phyloP scores from a whole-genome alignment of 2,888 invertebrate species.

The Teinopalpus imperialis region DNA sequence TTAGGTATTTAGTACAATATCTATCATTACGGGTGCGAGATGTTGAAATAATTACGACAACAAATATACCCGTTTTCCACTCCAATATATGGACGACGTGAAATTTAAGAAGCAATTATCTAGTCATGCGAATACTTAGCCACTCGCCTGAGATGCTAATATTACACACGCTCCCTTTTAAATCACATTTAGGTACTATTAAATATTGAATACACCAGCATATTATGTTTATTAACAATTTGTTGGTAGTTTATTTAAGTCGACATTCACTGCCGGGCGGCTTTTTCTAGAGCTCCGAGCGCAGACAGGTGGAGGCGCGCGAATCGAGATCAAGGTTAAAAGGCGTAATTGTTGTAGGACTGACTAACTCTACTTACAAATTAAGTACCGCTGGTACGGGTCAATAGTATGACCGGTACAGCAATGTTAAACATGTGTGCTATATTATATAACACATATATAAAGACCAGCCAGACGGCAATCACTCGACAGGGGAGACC shows the following conservation, averaged over 20 bases:
- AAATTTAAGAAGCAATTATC: conserved; percentile 10
- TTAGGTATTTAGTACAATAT: no score
- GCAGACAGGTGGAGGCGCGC: conserved; percentile 53
- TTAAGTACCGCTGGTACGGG: conserved; percentile 35
- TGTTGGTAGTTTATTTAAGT: conserved; percentile 12
- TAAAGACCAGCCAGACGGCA: no score
- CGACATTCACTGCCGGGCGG: conserved; percentile 27
- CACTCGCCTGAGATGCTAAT: conserved; percentile 1
- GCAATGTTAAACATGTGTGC: background rate
- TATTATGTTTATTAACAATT: conserved; percentile 17
- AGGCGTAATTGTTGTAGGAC: conserved; percentile 58
- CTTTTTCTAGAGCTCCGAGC: conserved; percentile 40
- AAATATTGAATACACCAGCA: conserved; percentile 4
- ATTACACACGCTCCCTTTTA: conserved; percentile 21
- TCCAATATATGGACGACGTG: conserved; percentile 1
- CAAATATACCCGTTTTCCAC: no score
- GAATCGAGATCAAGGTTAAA: conserved; percentile 69
- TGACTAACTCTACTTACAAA: conserved; percentile 56
- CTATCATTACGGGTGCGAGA: no score
- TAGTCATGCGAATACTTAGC: conserved; percentile 3
- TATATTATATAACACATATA: no score
- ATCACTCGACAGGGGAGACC: no score
- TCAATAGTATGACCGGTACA: conserved; percentile 6
- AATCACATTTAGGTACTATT: conserved; percentile 9
- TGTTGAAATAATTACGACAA: no score